These are phyloP conservation scores for Lates calcarifer DNA, from an alignment of 2,113 vertebrate species.

Conservation along the genomic window DNA sequence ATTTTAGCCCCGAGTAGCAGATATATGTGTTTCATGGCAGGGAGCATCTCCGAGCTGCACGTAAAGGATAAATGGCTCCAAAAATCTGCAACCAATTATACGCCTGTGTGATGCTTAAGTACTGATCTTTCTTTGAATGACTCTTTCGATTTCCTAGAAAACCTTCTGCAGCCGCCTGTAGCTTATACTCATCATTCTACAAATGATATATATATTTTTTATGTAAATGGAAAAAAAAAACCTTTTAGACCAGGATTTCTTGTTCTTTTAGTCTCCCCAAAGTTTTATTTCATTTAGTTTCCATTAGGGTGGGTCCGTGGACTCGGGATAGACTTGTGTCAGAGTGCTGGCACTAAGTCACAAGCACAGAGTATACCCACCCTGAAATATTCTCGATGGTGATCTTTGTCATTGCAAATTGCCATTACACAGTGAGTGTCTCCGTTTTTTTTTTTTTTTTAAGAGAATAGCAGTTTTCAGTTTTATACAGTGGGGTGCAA, in stretches of 20 bases:
- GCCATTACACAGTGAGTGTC: slow-evolving; percentile 3
- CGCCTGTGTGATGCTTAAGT: slow-evolving; percentile 24
- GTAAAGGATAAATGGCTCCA: background rate
- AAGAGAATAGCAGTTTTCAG: slow-evolving; percentile 20
- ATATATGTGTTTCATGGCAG: background rate
- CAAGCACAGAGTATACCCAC: slow-evolving; percentile 21
- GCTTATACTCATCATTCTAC: background rate
- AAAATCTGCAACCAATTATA: slow-evolving; percentile 37
- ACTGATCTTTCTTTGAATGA: background rate
- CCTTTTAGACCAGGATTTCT: background rate
- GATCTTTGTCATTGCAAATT: slow-evolving; percentile 17
- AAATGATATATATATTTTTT: too few relatives aligned
- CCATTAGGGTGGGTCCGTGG: slow-evolving; percentile 33
- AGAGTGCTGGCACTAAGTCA: slow-evolving; percentile 31
- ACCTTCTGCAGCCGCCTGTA: background rate
- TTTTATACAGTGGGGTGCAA: slow-evolving; percentile 67
- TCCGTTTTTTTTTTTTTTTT: slow-evolving; percentile 10
- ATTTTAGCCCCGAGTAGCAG: background rate
- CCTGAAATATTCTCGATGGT: slow-evolving; percentile 14
- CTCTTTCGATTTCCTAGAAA: slow-evolving; percentile 29
- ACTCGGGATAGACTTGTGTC: slow-evolving; percentile 15
- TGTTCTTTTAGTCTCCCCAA: background rate
- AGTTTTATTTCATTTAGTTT: slow-evolving; percentile 21
- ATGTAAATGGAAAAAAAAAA: background rate
- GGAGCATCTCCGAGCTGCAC: slow-evolving; percentile 12